These are phyloP conservation scores for Mylabris phalerata DNA, from an alignment of 1,140 invertebrate species.

Conservation along the genomic window DNA sequence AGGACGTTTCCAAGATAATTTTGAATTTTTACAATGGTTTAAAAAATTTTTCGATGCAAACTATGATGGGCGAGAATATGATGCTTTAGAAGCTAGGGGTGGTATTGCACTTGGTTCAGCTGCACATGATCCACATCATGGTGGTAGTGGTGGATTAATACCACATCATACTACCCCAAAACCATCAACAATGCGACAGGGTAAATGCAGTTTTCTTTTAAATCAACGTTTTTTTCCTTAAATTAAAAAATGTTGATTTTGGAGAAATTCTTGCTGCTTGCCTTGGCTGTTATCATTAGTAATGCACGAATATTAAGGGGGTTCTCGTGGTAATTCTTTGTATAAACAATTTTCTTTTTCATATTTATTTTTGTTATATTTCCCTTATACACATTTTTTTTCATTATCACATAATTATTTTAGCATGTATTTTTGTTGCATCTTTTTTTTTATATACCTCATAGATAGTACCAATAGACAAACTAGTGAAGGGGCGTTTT, in stretches of 20 bases:
- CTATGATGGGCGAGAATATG: constrained; percentile 93
- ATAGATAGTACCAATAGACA: constrained; percentile 82
- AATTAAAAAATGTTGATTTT: no score
- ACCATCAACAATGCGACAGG: constrained; percentile 28
- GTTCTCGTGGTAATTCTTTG: neutral
- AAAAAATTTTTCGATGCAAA: constrained; percentile 99
- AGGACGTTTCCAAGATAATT: constrained; percentile 98
- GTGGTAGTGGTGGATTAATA: constrained; percentile 19
- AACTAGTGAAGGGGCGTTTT: constrained; percentile 88
- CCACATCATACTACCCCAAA: constrained; percentile 16
- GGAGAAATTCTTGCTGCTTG: neutral
- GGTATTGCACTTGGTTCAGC: constrained; percentile 62
- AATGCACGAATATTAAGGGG: constrained; percentile 1
- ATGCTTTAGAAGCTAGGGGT: constrained; percentile 78
- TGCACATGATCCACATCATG: constrained; percentile 29
- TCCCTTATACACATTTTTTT: no score
- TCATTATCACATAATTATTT: neutral
- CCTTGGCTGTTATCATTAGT: constrained; percentile 1
- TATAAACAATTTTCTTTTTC: neutral
- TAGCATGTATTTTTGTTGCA: constrained; percentile 7
- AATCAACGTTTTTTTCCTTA: no score
- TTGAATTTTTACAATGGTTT: constrained; percentile 99
- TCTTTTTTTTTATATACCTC: neutral
- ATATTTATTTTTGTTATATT: no score
- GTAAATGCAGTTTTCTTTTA: constrained; percentile 27